phyloP scores from a whole-genome alignment of 2,113 vertebrate species.

The Martes martes region DNA sequence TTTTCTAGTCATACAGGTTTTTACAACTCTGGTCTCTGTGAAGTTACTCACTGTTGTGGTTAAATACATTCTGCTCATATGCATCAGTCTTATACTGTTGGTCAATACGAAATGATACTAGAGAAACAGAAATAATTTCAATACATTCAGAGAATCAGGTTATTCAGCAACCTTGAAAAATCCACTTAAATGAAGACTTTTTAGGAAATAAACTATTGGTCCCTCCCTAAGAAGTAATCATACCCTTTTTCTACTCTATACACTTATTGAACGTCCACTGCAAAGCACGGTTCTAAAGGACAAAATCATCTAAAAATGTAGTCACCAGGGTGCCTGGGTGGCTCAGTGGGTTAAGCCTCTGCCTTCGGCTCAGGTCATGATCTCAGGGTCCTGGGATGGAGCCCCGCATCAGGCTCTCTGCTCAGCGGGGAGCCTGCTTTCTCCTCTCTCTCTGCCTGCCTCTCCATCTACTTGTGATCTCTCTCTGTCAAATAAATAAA shows the following conservation, averaged over 20 bases:
- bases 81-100: neutral
- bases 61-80: neutral
- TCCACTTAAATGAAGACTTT: neutral
- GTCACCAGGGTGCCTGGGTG: too few species aligned
- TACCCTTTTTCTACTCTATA: neutral
- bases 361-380: too few species aligned
- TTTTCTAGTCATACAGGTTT: neutral
- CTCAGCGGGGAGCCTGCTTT: too few species aligned
- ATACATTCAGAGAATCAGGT: neutral
- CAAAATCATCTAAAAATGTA: neutral
- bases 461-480: too few species aligned
- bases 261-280: neutral
- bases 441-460: too few species aligned
- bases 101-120: neutral
- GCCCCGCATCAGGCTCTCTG: too few species aligned
- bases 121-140: neutral
- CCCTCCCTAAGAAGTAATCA: neutral
- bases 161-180: neutral
- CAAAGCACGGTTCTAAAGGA: neutral
- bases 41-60: neutral
- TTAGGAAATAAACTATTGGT: neutral
- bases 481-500: too few species aligned
- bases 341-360: too few species aligned
- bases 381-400: too few species aligned
- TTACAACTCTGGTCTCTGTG: neutral